Evolutionary conservation across 2,113 vertebrate genomes (phyloP), one percentile per base, ranked within the genome.

Genomic region (Larimichthys crocea): DNA sequence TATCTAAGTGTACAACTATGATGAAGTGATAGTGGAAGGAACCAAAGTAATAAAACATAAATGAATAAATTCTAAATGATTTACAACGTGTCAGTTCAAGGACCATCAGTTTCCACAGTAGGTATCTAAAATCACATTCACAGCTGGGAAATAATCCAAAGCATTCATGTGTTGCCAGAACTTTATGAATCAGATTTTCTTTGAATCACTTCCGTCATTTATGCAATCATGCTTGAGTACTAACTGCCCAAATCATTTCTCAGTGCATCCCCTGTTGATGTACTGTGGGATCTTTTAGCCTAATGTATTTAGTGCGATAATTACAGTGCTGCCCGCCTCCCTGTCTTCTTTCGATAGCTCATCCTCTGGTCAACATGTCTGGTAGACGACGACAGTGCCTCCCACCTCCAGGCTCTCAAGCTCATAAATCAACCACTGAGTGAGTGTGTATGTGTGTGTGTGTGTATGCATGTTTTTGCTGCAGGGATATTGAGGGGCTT

Each of bases 341-440:
- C 76, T 82, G 89, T 86, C 85, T 68, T 88, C 85, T 80, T 73
- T 81, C 75, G 48, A 85, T 69, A 83, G 86, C 83, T 88, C 86
- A 86, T 76, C 53, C 74, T 84, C 90, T 84, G 93, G 92, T 92
- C 90, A 93, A 84, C 92, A 93, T 83, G 92, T 92, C 93, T 93
- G 91, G 62, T 69, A 85, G 76, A 86, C 65, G 49, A 88, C 55
- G 72, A 80, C 78, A 26, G 86, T 87, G 83, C 91, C 91, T 90
- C 91, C 92, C 84, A 92, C 92, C 89, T 86, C 82, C 83, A 82
- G 80, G 86, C 89, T 75, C 76, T 87, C 70, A 67, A 68, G 62
- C 75, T 67, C 88, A 89, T 93, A 94, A 92, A 94, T 93, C 90
- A 88, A 52, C 31, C 52, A 17, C 17, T 63, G 24, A 73, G 72